Evolutionary conservation across 2,888 invertebrate species (phyloP).

Genomic region (Rhingia rostrata): DNA sequence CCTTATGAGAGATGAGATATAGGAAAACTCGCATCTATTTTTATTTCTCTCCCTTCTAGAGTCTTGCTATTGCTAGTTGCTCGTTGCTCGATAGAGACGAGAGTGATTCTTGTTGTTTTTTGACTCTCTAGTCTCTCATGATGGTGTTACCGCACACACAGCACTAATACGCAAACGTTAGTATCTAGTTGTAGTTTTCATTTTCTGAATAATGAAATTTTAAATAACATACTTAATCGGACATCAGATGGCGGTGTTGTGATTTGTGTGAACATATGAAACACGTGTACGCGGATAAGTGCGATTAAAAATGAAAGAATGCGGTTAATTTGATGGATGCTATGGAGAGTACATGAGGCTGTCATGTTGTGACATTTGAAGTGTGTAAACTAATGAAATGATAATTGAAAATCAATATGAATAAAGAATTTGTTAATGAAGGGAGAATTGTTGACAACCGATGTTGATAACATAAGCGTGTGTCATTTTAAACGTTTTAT

Average conservation of each 20-base stretch:
- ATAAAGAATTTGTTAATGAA: not conserved
- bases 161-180: not conserved
- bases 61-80: slow-evolving; percentile 24
- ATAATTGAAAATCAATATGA: too few species aligned
- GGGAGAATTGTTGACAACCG: not conserved
- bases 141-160: slow-evolving; percentile 4
- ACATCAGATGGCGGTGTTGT: not conserved
- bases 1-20: slow-evolving; percentile 10
- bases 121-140: slow-evolving; percentile 31
- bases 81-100: not conserved
- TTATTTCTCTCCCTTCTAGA: slow-evolving; percentile 31
- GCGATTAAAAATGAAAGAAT: not conserved
- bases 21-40: slow-evolving; percentile 24
- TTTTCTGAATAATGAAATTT: not conserved
- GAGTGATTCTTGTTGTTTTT: slow-evolving; percentile 18
- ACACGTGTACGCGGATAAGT: slow-evolving; percentile 7
- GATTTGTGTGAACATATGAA: slow-evolving; percentile 13
- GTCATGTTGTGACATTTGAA: not conserved
- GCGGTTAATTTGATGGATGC: not conserved
- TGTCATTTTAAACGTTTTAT: too few species aligned
- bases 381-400: not conserved
- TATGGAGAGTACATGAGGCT: not conserved
- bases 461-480: too few species aligned
- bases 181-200: not conserved
- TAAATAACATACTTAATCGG: slow-evolving; percentile 3